A percentile compares a stretch with the other conserved stretches of the same genome.
Evolutionary conservation across 1,140 invertebrate species (phyloP).

Genomic region (Dinoponera quadriceps): DNA sequence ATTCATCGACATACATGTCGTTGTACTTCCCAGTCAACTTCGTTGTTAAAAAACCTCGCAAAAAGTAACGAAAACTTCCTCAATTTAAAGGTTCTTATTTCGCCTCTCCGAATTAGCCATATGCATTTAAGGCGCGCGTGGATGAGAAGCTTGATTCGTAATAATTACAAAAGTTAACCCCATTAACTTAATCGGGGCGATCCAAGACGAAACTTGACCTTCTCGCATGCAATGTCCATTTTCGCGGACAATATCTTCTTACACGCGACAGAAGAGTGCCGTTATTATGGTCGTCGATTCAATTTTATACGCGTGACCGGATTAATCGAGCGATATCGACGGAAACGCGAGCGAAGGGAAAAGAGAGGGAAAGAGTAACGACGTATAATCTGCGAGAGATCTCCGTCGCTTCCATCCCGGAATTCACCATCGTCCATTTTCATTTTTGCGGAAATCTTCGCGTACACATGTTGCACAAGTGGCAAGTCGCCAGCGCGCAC

Average conservation of each 20-base stretch:
- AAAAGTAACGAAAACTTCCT: constrained; percentile 15
- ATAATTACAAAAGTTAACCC: constrained; percentile 43
- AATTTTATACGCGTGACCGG: background rate
- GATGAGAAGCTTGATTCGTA: constrained; percentile 12
- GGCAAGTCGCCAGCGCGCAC: constrained; percentile 3
- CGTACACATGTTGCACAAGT: constrained; percentile 48
- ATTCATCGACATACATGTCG: background rate
- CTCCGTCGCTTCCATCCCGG: background rate
- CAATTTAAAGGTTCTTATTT: background rate
- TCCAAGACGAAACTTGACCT: constrained; percentile 2
- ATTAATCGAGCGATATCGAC: constrained; percentile 29
- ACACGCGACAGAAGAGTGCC: background rate
- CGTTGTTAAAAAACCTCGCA: background rate
- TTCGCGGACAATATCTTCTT: background rate
- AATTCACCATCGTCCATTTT: constrained; percentile 23
- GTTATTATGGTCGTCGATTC: constrained; percentile 1
- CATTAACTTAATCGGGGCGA: background rate
- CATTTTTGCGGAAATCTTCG: constrained; percentile 42
- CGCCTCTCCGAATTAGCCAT: background rate
- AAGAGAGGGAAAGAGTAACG: background rate
- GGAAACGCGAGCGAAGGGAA: background rate
- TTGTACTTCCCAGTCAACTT: background rate
- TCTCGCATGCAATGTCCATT: background rate
- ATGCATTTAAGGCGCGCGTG: background rate
- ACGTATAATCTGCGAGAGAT: background rate